Evolutionary conservation across 2,113 vertebrate genomes (phyloP), one percentile per base, ranked within the genome.

Genomic region (Platichthys flesus): DNA sequence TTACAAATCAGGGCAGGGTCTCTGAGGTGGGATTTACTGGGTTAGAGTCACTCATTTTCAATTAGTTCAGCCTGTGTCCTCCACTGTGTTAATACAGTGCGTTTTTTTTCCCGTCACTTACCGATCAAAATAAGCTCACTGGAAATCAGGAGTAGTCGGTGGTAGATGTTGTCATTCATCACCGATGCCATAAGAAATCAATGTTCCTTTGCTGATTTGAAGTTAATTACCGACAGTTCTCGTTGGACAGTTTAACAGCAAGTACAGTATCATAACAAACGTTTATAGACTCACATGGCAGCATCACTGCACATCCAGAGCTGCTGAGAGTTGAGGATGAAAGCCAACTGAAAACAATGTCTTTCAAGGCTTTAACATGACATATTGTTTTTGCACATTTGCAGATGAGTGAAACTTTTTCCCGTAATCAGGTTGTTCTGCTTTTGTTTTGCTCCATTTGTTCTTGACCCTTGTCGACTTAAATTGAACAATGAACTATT

Each of bases 1-100:
- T 84, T 79, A 68, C 45, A 73, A 67, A 78, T 59, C 13, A 31
- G 55, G 23, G 15, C 13, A 20, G 9, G 52, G 37, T 67, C 67
- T 74, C 42, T 65, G 24, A 66, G 64, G 28, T 72, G 31, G 37
- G n/a, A 40, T 12, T 74, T 74, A 21, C n/a, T 24, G 58, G 21
- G 31, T 76, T 67, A 42, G 16, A 40, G 73, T 69, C 12, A n/a
- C 9, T 59, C 45, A 2, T 28, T 67, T 18, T 67, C 9, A 14
- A 63, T 49, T 15, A 45, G 62, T 62, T 35, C 5, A 20, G 45
- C 45, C 40, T 42, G 40, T 12, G 40, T 51, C 47, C 47, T 51
- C 18, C 16, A 18, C 47, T 51, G 57, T 18, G 57, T 18, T 31
- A 31, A 31, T 31, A 31, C 31, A 31, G 31, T 31, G 6, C 6